These are phyloP conservation scores for Eriocheir sinensis DNA, from an alignment of 1,140 invertebrate genomes.

Conservation along the genomic window DNA sequence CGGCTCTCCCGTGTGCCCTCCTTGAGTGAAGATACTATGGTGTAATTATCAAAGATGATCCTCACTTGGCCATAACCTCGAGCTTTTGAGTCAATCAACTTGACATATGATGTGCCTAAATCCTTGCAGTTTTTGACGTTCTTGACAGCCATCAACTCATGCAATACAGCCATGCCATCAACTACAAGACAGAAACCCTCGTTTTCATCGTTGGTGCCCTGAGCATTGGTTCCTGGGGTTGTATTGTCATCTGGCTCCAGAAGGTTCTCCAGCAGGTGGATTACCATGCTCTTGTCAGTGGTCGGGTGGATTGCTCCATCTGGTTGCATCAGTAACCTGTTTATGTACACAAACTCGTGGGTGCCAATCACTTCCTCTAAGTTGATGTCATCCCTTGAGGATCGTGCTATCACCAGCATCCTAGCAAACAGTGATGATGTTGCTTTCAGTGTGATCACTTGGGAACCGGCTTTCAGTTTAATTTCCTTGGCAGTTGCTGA, in stretches of 20 bases:
- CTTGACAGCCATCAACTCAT: slow-evolving; percentile 51
- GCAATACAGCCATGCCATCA: slow-evolving; percentile 53
- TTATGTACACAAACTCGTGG: slow-evolving; percentile 43
- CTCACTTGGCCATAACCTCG: background rate
- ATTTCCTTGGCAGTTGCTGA: slow-evolving; percentile 47
- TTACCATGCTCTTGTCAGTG: slow-evolving; percentile 47
- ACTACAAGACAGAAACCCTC: background rate
- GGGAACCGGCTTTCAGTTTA: slow-evolving; percentile 30
- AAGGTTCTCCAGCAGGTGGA: slow-evolving; percentile 12
- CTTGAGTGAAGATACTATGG: slow-evolving; percentile 15
- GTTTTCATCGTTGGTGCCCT: background rate
- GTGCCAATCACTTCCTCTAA: slow-evolving; percentile 49
- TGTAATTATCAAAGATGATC: slow-evolving; percentile 54
- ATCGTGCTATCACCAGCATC: slow-evolving; percentile 51
- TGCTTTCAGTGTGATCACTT: slow-evolving; percentile 47
- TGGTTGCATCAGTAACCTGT: slow-evolving; percentile 30
- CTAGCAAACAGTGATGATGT: slow-evolving; percentile 51
- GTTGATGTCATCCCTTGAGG: slow-evolving; percentile 48
- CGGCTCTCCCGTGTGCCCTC: background rate
- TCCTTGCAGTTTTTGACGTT: slow-evolving; percentile 46
- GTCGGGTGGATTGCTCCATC: slow-evolving; percentile 45
- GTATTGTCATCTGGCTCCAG: background rate
- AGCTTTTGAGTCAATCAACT: slow-evolving; percentile 44
- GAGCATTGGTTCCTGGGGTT: slow-evolving; percentile 17
- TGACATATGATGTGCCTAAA: slow-evolving; percentile 20